Evolutionary conservation across 2,797 vertebrate genomes (phyloP).

Genomic region (Parauchenoglanis ngamensis): DNA sequence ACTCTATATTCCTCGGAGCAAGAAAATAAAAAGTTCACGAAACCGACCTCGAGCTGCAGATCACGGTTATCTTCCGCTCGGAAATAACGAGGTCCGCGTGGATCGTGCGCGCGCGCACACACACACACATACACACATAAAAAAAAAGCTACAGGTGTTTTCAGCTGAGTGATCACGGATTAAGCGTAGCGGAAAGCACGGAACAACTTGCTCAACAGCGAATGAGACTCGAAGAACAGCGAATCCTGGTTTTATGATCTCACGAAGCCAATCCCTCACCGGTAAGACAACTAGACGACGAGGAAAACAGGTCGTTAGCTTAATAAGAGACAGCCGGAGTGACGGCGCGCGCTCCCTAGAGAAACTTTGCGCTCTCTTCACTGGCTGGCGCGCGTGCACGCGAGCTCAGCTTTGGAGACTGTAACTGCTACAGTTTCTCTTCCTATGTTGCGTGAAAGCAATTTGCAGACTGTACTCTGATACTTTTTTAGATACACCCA

Average conservation of each 20-base stretch:
- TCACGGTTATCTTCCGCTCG: conserved; percentile 70
- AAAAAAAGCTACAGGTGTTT: conserved; percentile 86
- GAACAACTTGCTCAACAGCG: conserved; percentile 79
- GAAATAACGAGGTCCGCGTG: conserved; percentile 81
- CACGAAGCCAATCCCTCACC: conserved; percentile 81
- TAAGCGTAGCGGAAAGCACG: conserved; percentile 62
- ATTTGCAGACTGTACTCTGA: background rate
- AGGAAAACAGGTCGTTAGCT: conserved; percentile 82
- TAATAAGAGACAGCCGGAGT: conserved; percentile 77
- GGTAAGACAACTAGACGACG: conserved; percentile 80
- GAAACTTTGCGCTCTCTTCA: conserved; percentile 65
- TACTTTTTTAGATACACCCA: background rate
- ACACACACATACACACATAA: conserved; percentile 9
- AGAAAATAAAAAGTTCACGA: conserved; percentile 75
- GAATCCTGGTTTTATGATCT: conserved; percentile 79
- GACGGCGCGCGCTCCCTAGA: conserved; percentile 60
- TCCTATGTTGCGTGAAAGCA: background rate
- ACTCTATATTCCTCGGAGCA: conserved; percentile 75
- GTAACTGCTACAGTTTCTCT: background rate
- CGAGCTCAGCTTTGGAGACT: conserved; percentile 49
- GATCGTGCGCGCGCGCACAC: conserved; percentile 60
- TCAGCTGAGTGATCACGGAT: conserved; percentile 53
- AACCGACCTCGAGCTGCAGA: conserved; percentile 75
- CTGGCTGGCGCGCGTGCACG: conserved; percentile 49
- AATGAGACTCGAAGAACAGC: conserved; percentile 73